Evolutionary conservation across 2,113 vertebrate genomes (phyloP).

Genomic region (Hoplias malabaricus): DNA sequence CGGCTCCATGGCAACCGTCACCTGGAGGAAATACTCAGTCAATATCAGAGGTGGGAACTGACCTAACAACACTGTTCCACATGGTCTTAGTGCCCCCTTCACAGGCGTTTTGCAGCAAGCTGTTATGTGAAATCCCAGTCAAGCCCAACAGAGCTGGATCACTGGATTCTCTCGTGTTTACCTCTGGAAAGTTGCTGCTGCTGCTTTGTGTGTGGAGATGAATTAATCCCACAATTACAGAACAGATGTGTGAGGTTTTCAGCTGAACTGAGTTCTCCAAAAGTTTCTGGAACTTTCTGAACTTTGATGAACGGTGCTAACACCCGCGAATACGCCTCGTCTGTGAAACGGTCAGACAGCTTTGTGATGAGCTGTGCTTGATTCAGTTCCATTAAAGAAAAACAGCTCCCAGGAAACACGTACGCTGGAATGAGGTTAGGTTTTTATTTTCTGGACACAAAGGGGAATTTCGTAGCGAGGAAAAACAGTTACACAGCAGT

Average conservation of each 20-base stretch:
- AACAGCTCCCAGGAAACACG: neutral
- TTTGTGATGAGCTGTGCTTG: neutral
- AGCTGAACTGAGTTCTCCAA: neutral
- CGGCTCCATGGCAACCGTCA: no score
- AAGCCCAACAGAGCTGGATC: neutral
- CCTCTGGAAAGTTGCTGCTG: neutral
- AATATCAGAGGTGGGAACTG: no score
- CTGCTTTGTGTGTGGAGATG: neutral
- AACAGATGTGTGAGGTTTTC: neutral
- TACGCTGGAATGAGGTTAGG: no score
- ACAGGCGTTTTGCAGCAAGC: no score
- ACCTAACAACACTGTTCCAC: no score
- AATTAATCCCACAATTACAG: neutral
- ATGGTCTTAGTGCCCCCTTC: no score
- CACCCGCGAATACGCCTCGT: neutral
- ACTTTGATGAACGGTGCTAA: neutral
- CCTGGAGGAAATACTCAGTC: no score
- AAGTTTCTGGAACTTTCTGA: neutral
- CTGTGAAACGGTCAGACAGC: neutral
- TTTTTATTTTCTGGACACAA: no score
- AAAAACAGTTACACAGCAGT: no score
- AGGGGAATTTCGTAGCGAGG: no score
- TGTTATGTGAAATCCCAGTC: neutral
- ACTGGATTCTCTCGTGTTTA: conserved; percentile 4
- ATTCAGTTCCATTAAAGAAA: neutral